Base-by-base conservation (phyloP, 2,888 invertebrate species). In the Anodontia alba region DNA sequence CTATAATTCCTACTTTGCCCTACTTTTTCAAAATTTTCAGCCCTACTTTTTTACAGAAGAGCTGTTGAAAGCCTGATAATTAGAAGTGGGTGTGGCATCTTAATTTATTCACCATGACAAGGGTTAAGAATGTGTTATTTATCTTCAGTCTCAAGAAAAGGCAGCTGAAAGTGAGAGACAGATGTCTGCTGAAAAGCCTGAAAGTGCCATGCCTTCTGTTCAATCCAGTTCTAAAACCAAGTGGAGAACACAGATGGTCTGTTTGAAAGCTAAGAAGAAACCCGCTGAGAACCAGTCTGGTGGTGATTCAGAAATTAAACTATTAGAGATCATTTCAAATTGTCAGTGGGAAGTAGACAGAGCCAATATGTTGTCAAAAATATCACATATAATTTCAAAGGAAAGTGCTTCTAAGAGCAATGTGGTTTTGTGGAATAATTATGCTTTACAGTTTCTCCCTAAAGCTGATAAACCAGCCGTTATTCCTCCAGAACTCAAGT, bases 281-380 rank as follows among this genome's bases (percentile, higher is more conserved):
- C 72, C 86, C 2, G n/a, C 76, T 12, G 75, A 78, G 0, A 78
- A 81, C 17, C 67, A 69, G 43, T 10, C 66, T 15, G 75, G 75
- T 23, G 84, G 87, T 8, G 81, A 81, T 33, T 73, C 76, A 0
- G 86, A 86, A 73, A 90, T 92, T 29, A 90, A 91, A 73, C 87
- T 93, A 20, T 81, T 93, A n/a, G 92, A 93, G 81, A 90, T 93
- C 69, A 89, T 89, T 51, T 90, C 92, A 17, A 91, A 93, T 77
- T 93, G 93, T 82, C 87, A 89, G 70, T 93, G 93, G 92, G 91
- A 90, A 26, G 80, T 76, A 8, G 82, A 87, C 36, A 89, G 91
- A 36, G 87, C 88, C 8, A 87, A 91, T 51, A 89, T 93, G 78
- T 83, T 93, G n/a, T 88, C 89, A 5, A 87, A 88, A 46, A 89